Conservation (phyloP, 1,140 invertebrate genomes). For the Aphis gossypii region DNA sequence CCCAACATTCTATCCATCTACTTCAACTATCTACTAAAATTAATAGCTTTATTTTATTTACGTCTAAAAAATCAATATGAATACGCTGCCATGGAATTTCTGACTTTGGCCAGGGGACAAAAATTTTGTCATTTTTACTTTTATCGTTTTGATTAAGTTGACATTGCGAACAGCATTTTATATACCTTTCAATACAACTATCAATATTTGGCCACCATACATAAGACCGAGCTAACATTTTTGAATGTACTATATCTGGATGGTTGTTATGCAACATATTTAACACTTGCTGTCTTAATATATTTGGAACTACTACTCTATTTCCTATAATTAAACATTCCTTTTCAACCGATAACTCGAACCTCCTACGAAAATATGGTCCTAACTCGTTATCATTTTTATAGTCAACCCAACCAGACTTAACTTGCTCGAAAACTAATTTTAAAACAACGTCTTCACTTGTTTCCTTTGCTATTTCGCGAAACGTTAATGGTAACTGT, state of each 20-base stretch:
- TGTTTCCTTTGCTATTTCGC: not conserved
- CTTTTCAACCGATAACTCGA: constrained; percentile 1
- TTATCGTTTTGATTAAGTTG: constrained; percentile 60
- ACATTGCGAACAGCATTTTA: not conserved
- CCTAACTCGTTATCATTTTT: not conserved
- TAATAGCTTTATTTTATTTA: not conserved
- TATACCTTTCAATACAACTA: no score
- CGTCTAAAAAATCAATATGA: constrained; percentile 27
- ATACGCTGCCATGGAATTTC: not conserved
- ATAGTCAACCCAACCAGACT: not conserved
- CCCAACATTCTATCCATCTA: not conserved
- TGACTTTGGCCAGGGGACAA: not conserved
- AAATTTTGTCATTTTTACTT: not conserved
- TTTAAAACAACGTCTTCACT: not conserved
- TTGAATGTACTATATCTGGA: constrained; percentile 55
- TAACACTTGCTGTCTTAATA: constrained; percentile 38
- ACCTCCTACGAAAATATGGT: not conserved
- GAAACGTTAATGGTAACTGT: constrained; percentile 40
- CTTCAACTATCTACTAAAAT: not conserved
- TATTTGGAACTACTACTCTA: constrained; percentile 57
- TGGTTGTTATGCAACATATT: constrained; percentile 56
- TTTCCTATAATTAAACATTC: constrained; percentile 29
- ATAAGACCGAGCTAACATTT: constrained; percentile 40
- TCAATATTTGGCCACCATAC: constrained; percentile 1
- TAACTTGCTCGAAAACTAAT: not conserved